These are phyloP conservation scores for Limnephilus rhombicus DNA, from an alignment of 2,888 invertebrate species.

Conservation along the genomic window DNA sequence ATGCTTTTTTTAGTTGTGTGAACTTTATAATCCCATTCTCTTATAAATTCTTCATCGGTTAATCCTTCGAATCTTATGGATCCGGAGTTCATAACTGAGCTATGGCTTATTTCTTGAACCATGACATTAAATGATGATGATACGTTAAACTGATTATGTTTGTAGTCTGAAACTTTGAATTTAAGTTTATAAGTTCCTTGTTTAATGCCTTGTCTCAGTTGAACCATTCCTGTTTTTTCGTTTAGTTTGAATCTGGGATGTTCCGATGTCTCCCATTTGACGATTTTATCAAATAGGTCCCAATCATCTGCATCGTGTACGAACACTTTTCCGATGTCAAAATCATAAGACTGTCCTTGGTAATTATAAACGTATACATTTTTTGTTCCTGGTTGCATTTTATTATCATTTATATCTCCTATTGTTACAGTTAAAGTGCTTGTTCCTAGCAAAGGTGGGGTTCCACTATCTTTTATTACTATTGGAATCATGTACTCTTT, in stretches of 20 bases:
- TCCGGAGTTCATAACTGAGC: conserved; percentile 78
- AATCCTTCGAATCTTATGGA: conserved; percentile 76
- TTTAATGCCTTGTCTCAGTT: conserved; percentile 76
- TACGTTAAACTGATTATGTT: conserved; percentile 75
- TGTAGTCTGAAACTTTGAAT: conserved; percentile 75
- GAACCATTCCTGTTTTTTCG: conserved; percentile 75
- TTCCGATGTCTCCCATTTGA: conserved; percentile 72
- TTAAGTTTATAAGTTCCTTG: conserved; percentile 72
- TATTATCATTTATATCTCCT: conserved; percentile 80
- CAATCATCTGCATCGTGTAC: conserved; percentile 81
- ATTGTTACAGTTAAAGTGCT: conserved; percentile 78
- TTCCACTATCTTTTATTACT: conserved; percentile 78
- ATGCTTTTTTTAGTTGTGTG: conserved; percentile 64
- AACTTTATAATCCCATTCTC: conserved; percentile 72
- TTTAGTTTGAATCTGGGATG: conserved; percentile 74
- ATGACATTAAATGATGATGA: conserved; percentile 77
- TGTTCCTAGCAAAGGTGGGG: conserved; percentile 75
- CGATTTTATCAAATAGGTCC: conserved; percentile 80
- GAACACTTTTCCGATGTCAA: conserved; percentile 78
- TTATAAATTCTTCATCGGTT: conserved; percentile 77
- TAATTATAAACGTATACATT: conserved; percentile 80
- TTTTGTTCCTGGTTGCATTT: conserved; percentile 79
- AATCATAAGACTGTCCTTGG: conserved; percentile 72
- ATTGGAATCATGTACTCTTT: conserved; percentile 79
- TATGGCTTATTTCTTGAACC: conserved; percentile 76